Conservation (phyloP, 2,888 invertebrate genomes). For the Habrosyne pyritoides region DNA sequence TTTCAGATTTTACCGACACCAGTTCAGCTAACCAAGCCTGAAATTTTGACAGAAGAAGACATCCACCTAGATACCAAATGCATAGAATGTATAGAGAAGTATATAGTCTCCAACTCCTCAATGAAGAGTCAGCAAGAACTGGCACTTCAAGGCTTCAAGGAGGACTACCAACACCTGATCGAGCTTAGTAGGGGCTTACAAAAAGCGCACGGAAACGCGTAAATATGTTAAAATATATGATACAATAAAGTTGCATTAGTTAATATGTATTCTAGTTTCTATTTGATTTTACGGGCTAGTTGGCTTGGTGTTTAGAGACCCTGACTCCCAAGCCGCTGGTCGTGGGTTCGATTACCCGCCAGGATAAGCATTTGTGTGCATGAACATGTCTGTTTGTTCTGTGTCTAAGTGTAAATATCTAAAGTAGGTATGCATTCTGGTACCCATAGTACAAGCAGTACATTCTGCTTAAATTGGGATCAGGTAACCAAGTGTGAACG, state of each 20-base stretch:
- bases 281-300: too few species aligned
- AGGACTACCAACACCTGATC: conserved; percentile 84
- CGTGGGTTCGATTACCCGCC: too few species aligned
- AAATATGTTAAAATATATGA: conserved; percentile 31
- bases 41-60: conserved; percentile 79
- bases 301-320: too few species aligned
- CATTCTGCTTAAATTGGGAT: too few species aligned
- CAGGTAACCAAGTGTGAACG: too few species aligned
- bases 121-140: conserved; percentile 88
- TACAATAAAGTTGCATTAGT: conserved; percentile 46
- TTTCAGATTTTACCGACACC: conserved; percentile 72
- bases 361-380: too few species aligned
- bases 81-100: conserved; percentile 84
- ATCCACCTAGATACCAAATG: conserved; percentile 82
- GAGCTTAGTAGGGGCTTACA: conserved; percentile 85
- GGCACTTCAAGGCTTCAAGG: conserved; percentile 88
- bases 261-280: too few species aligned
- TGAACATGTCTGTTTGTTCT: too few species aligned
- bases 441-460: too few species aligned
- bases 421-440: too few species aligned
- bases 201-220: conserved; percentile 85
- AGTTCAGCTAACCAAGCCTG: conserved; percentile 66
- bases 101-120: conserved; percentile 84
- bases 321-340: too few species aligned
- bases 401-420: too few species aligned